Percentiles rank a stretch among this genome's conserved stretches.
phyloP scores from a whole-genome alignment of 2,797 vertebrate species.

The Lagorchestes hirsutus region DNA sequence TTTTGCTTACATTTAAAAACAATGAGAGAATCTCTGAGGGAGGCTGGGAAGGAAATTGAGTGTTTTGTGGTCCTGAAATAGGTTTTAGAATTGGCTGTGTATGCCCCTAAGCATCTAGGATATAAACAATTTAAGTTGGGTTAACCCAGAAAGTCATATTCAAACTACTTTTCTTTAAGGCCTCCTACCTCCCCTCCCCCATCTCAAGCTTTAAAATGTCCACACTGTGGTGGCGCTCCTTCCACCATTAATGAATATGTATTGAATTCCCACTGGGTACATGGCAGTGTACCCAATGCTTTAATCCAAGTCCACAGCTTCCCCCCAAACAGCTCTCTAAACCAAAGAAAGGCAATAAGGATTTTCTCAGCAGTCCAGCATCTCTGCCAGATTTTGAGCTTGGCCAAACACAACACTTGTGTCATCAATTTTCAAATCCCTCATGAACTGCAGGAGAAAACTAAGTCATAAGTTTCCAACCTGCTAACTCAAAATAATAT shows the following conservation, averaged over 20 bases:
- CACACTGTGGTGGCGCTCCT: neutral
- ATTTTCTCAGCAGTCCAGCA: neutral
- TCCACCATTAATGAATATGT: conserved; percentile 28
- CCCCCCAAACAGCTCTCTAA: conserved; percentile 11
- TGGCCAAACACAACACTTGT: neutral
- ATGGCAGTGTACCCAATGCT: neutral
- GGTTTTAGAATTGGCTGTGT: conserved; percentile 42
- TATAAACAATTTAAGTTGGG: neutral
- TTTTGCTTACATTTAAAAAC: neutral
- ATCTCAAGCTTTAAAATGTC: conserved; percentile 31
- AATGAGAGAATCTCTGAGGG: neutral
- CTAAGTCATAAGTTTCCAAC: conserved; percentile 18
- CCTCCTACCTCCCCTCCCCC: neutral
- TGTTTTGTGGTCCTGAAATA: conserved; percentile 20
- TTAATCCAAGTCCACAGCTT: neutral
- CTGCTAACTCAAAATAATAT: conserved; percentile 25
- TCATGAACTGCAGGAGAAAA: conserved; percentile 22
- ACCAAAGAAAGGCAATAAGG: neutral
- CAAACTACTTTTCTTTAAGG: conserved; percentile 15
- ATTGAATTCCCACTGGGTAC: conserved; percentile 7
- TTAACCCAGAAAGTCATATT: conserved; percentile 23
- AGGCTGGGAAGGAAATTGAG: neutral
- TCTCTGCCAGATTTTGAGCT: neutral
- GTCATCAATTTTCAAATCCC: conserved; percentile 15
- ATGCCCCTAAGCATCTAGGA: conserved; percentile 9